phyloP scores from a whole-genome alignment of 2,888 invertebrate genomes.

The Erebia palarica region DNA sequence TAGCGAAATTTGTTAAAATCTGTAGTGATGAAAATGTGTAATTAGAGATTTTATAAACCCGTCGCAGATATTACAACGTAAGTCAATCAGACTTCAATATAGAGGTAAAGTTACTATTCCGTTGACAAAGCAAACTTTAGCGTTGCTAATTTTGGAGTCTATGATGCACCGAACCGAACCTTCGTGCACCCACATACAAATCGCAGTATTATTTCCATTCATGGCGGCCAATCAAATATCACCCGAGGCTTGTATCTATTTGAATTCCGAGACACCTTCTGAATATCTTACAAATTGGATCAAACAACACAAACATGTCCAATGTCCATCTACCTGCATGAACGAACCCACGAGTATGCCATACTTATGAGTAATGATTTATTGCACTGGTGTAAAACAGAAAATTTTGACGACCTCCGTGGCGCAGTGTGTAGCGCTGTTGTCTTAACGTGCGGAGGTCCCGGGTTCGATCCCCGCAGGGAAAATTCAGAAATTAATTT shows the following conservation, averaged over 20 bases:
- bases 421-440: too few species aligned
- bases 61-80: neutral
- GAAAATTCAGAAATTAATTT: too few species aligned
- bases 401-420: too few species aligned
- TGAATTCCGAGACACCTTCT: constrained; percentile 52
- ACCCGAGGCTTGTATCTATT: constrained; percentile 26
- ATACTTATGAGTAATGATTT: neutral
- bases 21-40: too few species aligned
- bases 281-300: constrained; percentile 64
- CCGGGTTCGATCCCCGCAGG: too few species aligned
- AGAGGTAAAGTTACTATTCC: neutral
- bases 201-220: constrained; percentile 17
- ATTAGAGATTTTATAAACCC: neutral
- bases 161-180: constrained; percentile 2
- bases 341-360: constrained; percentile 23
- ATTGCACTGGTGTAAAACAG: neutral
- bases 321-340: constrained; percentile 54
- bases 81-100: neutral
- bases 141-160: constrained; percentile 6
- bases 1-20: too few species aligned
- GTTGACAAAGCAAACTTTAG: constrained; percentile 3
- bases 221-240: constrained; percentile 15
- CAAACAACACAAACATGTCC: constrained; percentile 48
- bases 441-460: too few species aligned
- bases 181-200: constrained; percentile 10